Conservation (phyloP, 2,888 invertebrate species). For the Spodoptera picta region DNA sequence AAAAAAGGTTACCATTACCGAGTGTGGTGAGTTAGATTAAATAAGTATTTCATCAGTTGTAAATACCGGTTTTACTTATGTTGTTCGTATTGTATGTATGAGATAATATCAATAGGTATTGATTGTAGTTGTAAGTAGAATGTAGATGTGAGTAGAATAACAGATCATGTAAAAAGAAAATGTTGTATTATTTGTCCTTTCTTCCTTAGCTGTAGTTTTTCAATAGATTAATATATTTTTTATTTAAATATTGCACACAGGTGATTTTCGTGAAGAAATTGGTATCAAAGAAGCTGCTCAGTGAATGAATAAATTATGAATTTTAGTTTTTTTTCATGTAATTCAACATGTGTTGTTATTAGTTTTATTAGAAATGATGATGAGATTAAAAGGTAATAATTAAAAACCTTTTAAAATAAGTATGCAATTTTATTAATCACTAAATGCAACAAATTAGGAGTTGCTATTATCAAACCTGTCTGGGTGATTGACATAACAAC, state of each 20-base stretch:
- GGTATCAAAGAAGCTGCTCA: slow-evolving; percentile 44
- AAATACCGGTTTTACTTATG: too few relatives aligned
- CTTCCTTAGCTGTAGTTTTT: neutral
- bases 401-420: slow-evolving; percentile 77
- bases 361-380: neutral
- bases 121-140: too few relatives aligned
- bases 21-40: slow-evolving; percentile 93
- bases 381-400: slow-evolving; percentile 54
- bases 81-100: too few relatives aligned
- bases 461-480: slow-evolving; percentile 79
- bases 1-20: slow-evolving; percentile 93
- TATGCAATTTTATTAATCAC: slow-evolving; percentile 88
- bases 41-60: slow-evolving; percentile 8
- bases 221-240: slow-evolving; percentile 8
- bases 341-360: too few relatives aligned
- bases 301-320: slow-evolving; percentile 19
- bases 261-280: slow-evolving; percentile 59
- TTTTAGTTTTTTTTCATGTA: neutral
- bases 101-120: too few relatives aligned
- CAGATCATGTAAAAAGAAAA: neutral
- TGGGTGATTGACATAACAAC: slow-evolving; percentile 80
- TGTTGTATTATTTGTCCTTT: neutral
- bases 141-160: slow-evolving; percentile 8
- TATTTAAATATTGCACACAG: slow-evolving; percentile 56
- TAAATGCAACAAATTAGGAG: slow-evolving; percentile 88